Evolutionary conservation across 2,888 invertebrate genomes (phyloP), one percentile per base, ranked within the genome.

Genomic region (Hirtodrosophila confusa): DNA sequence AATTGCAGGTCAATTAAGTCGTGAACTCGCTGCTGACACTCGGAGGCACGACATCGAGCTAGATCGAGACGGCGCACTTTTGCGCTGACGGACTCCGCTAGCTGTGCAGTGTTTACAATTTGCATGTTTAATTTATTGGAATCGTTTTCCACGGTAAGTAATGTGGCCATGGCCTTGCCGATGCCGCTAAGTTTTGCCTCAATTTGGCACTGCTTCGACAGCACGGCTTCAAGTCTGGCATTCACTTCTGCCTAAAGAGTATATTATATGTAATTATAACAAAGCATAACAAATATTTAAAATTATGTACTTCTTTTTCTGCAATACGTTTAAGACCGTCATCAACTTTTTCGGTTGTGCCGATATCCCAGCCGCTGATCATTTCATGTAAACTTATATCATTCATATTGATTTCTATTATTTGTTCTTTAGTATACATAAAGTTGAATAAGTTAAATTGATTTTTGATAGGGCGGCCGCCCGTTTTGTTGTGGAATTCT

Each of bases 61-160:
- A 96, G 92, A 92, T 99, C 99, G 41, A 99, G 92, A 62, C 97
- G 96, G 8, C 98, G 94, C 11, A 99, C 99, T 95, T 98, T 99
- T 24, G 97, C 96, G 89, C 98, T 98, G 55, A 99, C 99, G 90
- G 97, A 97, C 86, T 97, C 96, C 0, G 98, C 98, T 48, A 98
- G 93, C 27, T 94, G 93, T 5, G 98, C 97, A 0, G 99, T 98
- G 88, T 95, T 95, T 33, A 95, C 93, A 33, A 99, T 97, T 93
- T 97, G 97, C 62, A 94, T 94, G 3, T 96, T 94, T 31, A 99
- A 94, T 75, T 96, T 95, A 74, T 95, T 94, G 2, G 97, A 95
- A 90, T 97, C 97, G 0, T 93, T 92, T 88, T 95, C 95, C 10
- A 97, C 94, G 23, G 95, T 92, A 75, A 94, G 94, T n/a, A 98